These are phyloP conservation scores for Rhynchonycteris naso DNA, from an alignment of 2,797 vertebrate species.

Conservation along the genomic window DNA sequence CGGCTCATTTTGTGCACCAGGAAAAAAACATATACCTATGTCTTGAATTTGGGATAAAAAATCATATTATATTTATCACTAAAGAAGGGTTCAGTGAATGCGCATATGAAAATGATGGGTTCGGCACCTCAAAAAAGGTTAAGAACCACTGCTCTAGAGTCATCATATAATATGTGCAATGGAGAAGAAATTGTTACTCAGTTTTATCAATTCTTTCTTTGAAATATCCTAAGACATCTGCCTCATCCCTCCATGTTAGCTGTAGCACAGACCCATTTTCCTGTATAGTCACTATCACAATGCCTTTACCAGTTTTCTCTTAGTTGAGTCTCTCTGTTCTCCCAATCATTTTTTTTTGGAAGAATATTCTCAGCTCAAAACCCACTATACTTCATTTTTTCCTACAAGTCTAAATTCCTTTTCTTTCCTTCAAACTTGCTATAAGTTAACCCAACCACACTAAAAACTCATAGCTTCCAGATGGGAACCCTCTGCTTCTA, in stretches of 20 bases:
- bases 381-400: neutral
- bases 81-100: no score
- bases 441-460: neutral
- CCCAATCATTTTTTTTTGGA: neutral
- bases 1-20: no score
- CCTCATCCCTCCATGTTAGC: neutral
- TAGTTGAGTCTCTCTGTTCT: neutral
- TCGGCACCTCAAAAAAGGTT: no score
- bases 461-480: neutral
- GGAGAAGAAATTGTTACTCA: neutral
- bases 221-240: neutral
- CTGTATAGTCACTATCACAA: neutral
- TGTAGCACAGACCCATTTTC: neutral
- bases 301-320: neutral
- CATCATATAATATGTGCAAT: neutral
- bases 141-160: no score
- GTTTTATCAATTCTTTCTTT: neutral
- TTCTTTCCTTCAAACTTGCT: neutral
- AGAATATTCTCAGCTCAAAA: slow-evolving; percentile 27
- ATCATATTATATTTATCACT: no score
- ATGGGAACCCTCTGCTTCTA: neutral
- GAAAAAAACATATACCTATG: no score
- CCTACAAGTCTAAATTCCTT: neutral
- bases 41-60: no score
- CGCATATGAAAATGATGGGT: no score